Evolutionary conservation across 2,888 invertebrate genomes (phyloP), one percentile per base, ranked within the genome.

Genomic region (Dasypolia templi): DNA sequence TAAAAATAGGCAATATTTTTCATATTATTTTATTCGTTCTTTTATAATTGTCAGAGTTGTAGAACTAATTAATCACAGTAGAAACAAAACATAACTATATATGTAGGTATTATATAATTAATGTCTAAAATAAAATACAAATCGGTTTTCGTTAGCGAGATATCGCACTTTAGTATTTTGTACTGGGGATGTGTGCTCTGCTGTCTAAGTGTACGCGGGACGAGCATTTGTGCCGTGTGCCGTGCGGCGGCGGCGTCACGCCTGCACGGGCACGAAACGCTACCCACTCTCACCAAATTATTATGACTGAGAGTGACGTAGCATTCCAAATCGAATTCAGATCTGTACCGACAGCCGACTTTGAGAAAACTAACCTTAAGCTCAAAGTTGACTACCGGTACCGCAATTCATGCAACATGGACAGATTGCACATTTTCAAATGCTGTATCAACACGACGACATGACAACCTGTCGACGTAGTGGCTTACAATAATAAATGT

Each of bases 51-150:
- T 95, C 95, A 95, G 95, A 96, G 94, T 96, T 96, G 96, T 96
- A 96, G 95, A 96, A 96, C 96, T 96, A 96, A 96, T 96, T 95
- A 96, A 96, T 96, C 96, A 96, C 96, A 96, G 96, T 96, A 96
- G 94, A 96, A 96, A 96, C 95, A 95, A 96, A 96, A 96, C 94
- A 92, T 94, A 94, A 93, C 91, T 93, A 93, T 92, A 90, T 92
- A 91, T 89, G 91, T 92, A 88, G 86, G 86, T 89, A 87, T 85
- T 83, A 83, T 88, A 91, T 91, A 93, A 92, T 93, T 92, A 93
- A 93, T 90, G 91, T 93, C 91, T 95, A 92, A 94, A 94, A 92
- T 91, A 92, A 94, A 93, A 93, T 90, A 87, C 73, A 84, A 89
- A 85, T 83, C 84, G 81, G 86, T 84, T 89, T 92, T 92, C 90